phyloP scores from a whole-genome alignment of 2,797 vertebrate genomes.

The Heteromormyrus szaboi region DNA sequence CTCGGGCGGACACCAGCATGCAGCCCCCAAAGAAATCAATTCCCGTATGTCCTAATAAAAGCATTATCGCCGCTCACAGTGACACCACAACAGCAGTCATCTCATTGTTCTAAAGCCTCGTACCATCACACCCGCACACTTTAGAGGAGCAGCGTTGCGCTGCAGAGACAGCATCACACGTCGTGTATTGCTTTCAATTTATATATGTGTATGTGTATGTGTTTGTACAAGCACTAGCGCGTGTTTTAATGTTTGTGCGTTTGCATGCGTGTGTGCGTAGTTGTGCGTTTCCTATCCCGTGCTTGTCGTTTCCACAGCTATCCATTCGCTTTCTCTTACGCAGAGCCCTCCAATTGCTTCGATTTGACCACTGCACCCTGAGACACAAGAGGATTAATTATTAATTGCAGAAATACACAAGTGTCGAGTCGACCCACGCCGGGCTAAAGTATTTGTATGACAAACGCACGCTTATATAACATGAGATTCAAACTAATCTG shows the following conservation, averaged over 20 bases:
- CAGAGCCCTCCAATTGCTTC: not conserved
- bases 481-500: not conserved
- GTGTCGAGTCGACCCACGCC: not conserved
- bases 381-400: not conserved
- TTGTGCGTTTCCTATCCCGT: not conserved
- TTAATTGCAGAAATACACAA: not conserved
- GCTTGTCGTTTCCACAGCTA: not conserved
- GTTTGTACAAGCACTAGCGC: conserved; percentile 11
- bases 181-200: not conserved
- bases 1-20: conserved; percentile 34
- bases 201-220: not conserved
- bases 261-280: not conserved
- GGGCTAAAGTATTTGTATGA: not conserved
- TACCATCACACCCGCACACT: not conserved
- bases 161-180: conserved; percentile 41
- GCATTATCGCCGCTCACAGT: conserved; percentile 30
- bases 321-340: not conserved
- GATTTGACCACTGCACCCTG: not conserved
- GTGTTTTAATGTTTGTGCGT: not conserved
- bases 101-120: not conserved
- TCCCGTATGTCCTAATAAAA: conserved; percentile 41
- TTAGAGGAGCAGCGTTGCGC: conserved; percentile 15
- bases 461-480: not conserved
- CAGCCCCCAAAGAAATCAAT: conserved; percentile 35
- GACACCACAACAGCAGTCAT: conserved; percentile 5